A percentile compares a stretch with the other conserved stretches of the same genome.
Conservation (phyloP, 2,113 vertebrate species). For the Sapajus apella region DNA sequence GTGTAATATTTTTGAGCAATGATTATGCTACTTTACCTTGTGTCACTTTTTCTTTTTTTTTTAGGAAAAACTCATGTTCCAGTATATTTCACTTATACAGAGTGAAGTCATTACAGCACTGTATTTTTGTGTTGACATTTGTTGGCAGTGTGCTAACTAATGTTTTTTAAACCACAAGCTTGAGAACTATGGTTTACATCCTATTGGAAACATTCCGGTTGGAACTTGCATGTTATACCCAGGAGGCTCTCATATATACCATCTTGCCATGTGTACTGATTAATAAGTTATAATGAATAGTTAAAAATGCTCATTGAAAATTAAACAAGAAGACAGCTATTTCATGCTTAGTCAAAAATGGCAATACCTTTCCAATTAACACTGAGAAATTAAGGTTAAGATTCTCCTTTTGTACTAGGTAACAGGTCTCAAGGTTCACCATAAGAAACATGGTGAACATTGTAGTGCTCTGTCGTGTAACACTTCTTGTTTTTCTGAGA, state of each 20-base stretch:
- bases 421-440: slow-evolving; percentile 59
- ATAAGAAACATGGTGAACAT: slow-evolving; percentile 72
- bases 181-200: slow-evolving; percentile 79
- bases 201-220: slow-evolving; percentile 82
- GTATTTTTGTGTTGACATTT: slow-evolving; percentile 82
- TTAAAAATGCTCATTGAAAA: slow-evolving; percentile 68
- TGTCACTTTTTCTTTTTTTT: not conserved
- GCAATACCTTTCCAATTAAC: slow-evolving; percentile 65
- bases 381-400: slow-evolving; percentile 37
- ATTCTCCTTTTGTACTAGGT: slow-evolving; percentile 64
- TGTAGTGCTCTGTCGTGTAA: slow-evolving; percentile 67
- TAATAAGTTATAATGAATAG: slow-evolving; percentile 72
- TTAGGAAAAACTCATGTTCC: slow-evolving; percentile 31
- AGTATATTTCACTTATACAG: slow-evolving; percentile 50
- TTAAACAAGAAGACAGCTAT: slow-evolving; percentile 25
- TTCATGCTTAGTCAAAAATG: slow-evolving; percentile 66
- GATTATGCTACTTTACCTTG: not conserved
- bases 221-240: slow-evolving; percentile 74
- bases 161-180: slow-evolving; percentile 80
- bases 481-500: no score
- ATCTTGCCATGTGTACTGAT: slow-evolving; percentile 80
- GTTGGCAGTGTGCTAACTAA: slow-evolving; percentile 82
- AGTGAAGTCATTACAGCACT: slow-evolving; percentile 68
- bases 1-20: slow-evolving; percentile 57
- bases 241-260: slow-evolving; percentile 71